A percentile compares a stretch with the other conserved stretches of the same genome.
These are phyloP conservation scores for Melieria omissa DNA, from an alignment of 2,888 invertebrate genomes.

Conservation along the genomic window DNA sequence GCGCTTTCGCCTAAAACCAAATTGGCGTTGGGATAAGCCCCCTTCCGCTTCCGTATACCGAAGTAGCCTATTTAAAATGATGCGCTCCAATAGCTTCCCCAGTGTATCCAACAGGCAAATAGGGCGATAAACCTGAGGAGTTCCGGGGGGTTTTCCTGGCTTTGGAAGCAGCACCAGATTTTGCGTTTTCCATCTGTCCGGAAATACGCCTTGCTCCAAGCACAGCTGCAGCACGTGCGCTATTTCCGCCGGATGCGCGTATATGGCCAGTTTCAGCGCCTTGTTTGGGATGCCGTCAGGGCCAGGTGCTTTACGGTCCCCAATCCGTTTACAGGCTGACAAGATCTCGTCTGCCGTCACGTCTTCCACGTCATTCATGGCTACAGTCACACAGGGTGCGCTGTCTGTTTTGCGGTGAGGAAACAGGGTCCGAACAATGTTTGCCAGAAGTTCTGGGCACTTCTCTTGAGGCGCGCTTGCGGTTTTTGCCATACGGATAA, in stretches of 20 bases:
- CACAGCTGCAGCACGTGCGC: background rate
- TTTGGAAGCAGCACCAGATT: constrained; percentile 11
- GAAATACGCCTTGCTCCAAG: constrained; percentile 14
- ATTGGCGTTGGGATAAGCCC: constrained; percentile 12
- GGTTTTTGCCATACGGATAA: constrained; percentile 11
- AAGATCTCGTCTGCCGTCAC: background rate
- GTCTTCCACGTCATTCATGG: background rate
- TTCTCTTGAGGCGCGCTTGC: background rate
- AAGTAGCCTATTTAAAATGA: background rate
- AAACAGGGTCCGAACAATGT: too few species aligned
- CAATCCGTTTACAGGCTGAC: background rate
- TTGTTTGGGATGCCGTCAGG: too few species aligned
- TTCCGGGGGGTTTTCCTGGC: constrained; percentile 5
- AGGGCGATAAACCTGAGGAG: constrained; percentile 18
- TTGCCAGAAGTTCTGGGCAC: too few species aligned
- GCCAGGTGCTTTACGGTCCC: too few species aligned
- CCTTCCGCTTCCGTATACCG: background rate
- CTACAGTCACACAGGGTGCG: background rate
- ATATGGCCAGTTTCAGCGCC: too few species aligned
- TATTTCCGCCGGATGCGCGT: background rate
- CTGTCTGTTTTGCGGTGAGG: too few species aligned
- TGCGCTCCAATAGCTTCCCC: constrained; percentile 9
- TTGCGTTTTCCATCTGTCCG: background rate
- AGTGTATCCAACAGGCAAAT: constrained; percentile 22
- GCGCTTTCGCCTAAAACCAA: constrained; percentile 8